Percentiles rank a stretch among this genome's conserved stretches.
phyloP scores from a whole-genome alignment of 2,888 invertebrate species.

The Chymomyza amoena region DNA sequence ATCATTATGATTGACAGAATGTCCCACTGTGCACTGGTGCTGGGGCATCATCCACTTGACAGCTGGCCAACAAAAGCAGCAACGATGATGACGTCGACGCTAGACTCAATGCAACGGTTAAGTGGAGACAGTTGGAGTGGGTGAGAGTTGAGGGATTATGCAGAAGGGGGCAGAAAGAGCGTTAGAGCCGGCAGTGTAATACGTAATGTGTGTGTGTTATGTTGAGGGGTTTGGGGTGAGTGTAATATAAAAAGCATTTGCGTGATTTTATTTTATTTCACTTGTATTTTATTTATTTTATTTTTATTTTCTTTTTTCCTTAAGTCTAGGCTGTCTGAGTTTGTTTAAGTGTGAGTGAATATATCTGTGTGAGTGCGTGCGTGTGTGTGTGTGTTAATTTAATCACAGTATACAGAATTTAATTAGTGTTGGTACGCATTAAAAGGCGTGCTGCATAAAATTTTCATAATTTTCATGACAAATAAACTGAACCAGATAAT shows the following conservation, averaged over 20 bases:
- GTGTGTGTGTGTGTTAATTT: slow-evolving; percentile 45
- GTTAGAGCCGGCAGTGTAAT: slow-evolving; percentile 1
- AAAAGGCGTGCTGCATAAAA: slow-evolving; percentile 18
- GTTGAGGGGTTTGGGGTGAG: too few species aligned
- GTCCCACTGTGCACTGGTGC: not conserved
- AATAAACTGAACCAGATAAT: not conserved
- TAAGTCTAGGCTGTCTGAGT: slow-evolving; percentile 13
- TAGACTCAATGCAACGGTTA: slow-evolving; percentile 31
- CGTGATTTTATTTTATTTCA: slow-evolving; percentile 55
- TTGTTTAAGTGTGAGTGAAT: slow-evolving; percentile 9
- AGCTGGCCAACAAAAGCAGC: slow-evolving; percentile 41
- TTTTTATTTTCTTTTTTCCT: slow-evolving; percentile 24
- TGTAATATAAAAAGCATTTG: slow-evolving; percentile 54
- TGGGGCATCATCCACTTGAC: slow-evolving; percentile 37
- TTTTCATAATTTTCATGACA: slow-evolving; percentile 29
- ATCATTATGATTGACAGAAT: too few species aligned
- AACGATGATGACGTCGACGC: slow-evolving; percentile 18
- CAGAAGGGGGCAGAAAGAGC: slow-evolving; percentile 25
- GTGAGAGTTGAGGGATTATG: not conserved
- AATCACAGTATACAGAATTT: slow-evolving; percentile 55
- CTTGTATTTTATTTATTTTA: slow-evolving; percentile 31
- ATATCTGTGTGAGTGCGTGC: slow-evolving; percentile 11
- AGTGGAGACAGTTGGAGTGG: not conserved
- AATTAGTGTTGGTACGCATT: slow-evolving; percentile 42
- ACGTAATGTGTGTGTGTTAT: too few species aligned